Conservation (phyloP, 2,888 invertebrate species). For the Eilema griseolum region DNA sequence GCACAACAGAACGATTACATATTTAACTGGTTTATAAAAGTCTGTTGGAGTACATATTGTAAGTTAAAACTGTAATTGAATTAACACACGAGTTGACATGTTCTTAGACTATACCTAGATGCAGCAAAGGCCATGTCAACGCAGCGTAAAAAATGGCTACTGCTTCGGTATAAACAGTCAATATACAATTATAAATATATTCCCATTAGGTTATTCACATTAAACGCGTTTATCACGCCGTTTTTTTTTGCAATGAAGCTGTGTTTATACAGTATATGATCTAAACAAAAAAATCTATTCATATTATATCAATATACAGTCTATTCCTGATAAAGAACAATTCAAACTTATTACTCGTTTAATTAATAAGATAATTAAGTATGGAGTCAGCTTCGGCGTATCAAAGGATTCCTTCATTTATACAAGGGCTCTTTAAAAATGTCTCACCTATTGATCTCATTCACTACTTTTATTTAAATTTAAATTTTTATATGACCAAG, state of each 20-base stretch:
- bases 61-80: neutral
- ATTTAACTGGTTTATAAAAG: neutral
- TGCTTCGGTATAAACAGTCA: no score
- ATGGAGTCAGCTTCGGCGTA: slow-evolving; percentile 42
- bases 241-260: no score
- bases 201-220: no score
- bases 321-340: slow-evolving; percentile 10
- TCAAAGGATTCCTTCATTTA: slow-evolving; percentile 43
- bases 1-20: neutral
- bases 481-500: slow-evolving; percentile 37
- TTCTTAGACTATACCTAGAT: no score
- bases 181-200: no score
- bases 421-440: slow-evolving; percentile 47
- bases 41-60: neutral
- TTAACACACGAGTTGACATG: no score
- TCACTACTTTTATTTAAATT: slow-evolving; percentile 35
- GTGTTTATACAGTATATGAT: no score
- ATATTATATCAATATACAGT: neutral
- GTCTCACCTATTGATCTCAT: slow-evolving; percentile 48
- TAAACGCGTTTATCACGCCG: no score
- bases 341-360: slow-evolving; percentile 33
- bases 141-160: no score
- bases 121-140: no score
- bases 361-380: slow-evolving; percentile 34
- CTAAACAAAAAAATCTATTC: no score